Percentiles rank a stretch among this genome's conserved stretches.
phyloP scores from a whole-genome alignment of 92 coral and sea anemone genomes.

The Zoanthus sansibaricus region DNA sequence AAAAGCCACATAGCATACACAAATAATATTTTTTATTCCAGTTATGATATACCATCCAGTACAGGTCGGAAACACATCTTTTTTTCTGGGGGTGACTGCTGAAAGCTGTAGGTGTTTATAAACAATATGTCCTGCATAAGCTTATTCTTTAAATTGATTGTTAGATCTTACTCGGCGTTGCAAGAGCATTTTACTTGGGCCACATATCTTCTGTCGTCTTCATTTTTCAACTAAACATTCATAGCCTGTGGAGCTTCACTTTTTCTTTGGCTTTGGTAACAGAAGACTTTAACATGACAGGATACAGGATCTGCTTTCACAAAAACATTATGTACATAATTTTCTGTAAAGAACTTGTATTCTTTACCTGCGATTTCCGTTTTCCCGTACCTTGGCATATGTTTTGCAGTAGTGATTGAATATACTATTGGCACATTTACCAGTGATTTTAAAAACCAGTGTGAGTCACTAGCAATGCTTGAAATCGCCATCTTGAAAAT shows the following conservation, averaged over 20 bases:
- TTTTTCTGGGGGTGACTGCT: too few species aligned
- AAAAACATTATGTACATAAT: slow-evolving; percentile 45
- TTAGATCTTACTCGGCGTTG: too few species aligned
- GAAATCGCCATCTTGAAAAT: neutral
- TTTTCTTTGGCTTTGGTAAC: slow-evolving; percentile 35
- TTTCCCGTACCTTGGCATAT: slow-evolving; percentile 6
- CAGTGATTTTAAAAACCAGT: neutral
- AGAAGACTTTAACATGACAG: neutral
- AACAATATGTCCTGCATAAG: too few species aligned
- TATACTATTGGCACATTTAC: neutral
- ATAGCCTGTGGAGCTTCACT: slow-evolving; percentile 21
- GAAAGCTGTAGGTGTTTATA: too few species aligned
- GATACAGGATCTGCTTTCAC: neutral
- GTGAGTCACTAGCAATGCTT: neutral
- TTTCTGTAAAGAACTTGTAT: slow-evolving; percentile 52
- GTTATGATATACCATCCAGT: too few species aligned
- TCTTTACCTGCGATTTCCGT: slow-evolving; percentile 35
- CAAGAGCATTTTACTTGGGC: too few species aligned
- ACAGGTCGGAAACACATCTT: too few species aligned
- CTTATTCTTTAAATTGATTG: too few species aligned
- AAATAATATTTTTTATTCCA: too few species aligned
- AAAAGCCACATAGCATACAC: too few species aligned
- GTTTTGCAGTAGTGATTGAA: slow-evolving; percentile 20
- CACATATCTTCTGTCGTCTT: neutral
- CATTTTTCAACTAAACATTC: slow-evolving; percentile 1